Evolutionary conservation across 1,140 invertebrate genomes (phyloP).

Genomic region (Spodoptera litura): DNA sequence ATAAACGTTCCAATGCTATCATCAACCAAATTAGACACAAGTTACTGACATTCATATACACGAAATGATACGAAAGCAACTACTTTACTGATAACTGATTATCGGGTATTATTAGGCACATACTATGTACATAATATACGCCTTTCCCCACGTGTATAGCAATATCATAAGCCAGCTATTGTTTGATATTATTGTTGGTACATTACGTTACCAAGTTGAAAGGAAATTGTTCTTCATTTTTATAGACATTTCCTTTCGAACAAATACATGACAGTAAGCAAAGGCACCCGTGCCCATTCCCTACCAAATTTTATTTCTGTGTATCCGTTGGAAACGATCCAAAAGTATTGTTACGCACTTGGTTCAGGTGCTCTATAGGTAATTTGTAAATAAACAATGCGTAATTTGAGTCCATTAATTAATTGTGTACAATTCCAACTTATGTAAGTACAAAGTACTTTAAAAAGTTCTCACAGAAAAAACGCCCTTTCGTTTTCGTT

Average conservation of each 20-base stretch:
- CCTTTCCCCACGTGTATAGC: conserved; percentile 15
- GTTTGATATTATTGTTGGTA: conserved; percentile 1
- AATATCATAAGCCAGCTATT: not conserved
- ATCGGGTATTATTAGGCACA: not conserved
- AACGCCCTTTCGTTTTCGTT: conserved; percentile 13
- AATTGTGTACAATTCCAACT: not conserved
- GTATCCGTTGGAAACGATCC: conserved; percentile 56
- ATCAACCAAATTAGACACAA: conserved; percentile 4
- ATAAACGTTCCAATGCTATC: conserved; percentile 10
- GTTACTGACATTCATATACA: conserved; percentile 5
- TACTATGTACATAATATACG: not conserved
- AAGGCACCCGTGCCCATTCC: not conserved
- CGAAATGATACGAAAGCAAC: conserved; percentile 16
- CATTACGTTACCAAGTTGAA: too few relatives aligned
- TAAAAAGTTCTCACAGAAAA: conserved; percentile 11
- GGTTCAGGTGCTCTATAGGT: not conserved
- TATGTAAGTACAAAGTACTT: not conserved
- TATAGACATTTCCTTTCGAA: not conserved
- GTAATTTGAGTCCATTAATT: not conserved
- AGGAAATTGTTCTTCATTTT: not conserved
- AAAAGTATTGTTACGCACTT: conserved; percentile 44
- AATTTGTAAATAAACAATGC: conserved; percentile 28
- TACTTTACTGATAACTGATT: conserved; percentile 35
- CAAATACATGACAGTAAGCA: conserved; percentile 1
- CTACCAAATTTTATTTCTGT: conserved; percentile 51